phyloP scores from a whole-genome alignment of 2,888 invertebrate species.

The Pheosia gnoma region DNA sequence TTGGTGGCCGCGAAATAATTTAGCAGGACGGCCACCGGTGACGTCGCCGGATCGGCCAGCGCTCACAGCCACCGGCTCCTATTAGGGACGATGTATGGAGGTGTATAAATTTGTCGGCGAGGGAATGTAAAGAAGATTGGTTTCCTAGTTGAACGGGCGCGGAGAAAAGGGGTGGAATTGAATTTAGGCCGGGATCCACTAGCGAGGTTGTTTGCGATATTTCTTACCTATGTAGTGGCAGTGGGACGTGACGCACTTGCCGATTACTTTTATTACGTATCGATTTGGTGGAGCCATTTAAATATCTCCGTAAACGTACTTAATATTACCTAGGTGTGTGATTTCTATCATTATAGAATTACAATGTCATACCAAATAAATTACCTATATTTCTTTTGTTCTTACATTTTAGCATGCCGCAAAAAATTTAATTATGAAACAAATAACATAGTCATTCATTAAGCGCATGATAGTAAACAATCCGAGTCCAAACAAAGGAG shows the following conservation, averaged over 20 bases:
- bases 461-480: constrained; percentile 4
- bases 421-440: too few relatives aligned
- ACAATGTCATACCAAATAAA: too few relatives aligned
- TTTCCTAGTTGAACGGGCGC: constrained; percentile 72
- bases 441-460: not conserved
- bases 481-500: constrained; percentile 21
- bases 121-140: constrained; percentile 82
- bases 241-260: constrained; percentile 65
- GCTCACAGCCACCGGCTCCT: constrained; percentile 46
- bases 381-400: too few relatives aligned
- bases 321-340: not conserved
- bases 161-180: constrained; percentile 78
- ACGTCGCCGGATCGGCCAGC: constrained; percentile 36
- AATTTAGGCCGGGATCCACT: constrained; percentile 79
- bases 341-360: too few relatives aligned
- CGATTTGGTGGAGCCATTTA: constrained; percentile 41
- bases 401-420: too few relatives aligned
- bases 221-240: constrained; percentile 67
- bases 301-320: not conserved
- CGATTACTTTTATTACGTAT: constrained; percentile 64
- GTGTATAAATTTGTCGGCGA: constrained; percentile 81
- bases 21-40: constrained; percentile 46
- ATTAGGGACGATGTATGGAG: constrained; percentile 74
- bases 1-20: constrained; percentile 70
- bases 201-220: constrained; percentile 71